phyloP scores from a whole-genome alignment of 2,113 vertebrate genomes.

The Diadophis punctatus region DNA sequence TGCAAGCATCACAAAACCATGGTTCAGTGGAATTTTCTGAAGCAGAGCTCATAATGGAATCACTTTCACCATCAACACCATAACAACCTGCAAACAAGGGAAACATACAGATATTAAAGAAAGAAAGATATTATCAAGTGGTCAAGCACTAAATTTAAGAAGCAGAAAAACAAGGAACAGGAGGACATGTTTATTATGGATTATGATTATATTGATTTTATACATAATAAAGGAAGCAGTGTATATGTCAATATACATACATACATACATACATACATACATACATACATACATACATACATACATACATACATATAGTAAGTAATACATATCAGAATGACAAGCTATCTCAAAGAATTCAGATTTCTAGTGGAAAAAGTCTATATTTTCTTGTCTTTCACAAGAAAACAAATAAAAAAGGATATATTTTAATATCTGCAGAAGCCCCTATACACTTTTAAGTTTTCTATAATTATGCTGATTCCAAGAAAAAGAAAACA shows the following conservation, averaged over 20 bases:
- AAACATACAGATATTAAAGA: conserved; percentile 3
- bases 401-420: background rate
- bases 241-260: background rate
- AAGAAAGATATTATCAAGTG: background rate
- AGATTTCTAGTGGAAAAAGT: background rate
- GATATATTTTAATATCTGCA: background rate
- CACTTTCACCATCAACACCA: conserved; percentile 97
- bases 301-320: background rate
- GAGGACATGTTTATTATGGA: background rate
- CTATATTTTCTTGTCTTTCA: background rate
- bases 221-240: background rate
- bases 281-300: too few species aligned
- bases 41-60: conserved; percentile 98
- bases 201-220: background rate
- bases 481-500: background rate
- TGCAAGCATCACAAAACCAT: conserved; percentile 98
- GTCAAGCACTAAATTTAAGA: background rate
- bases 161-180: background rate
- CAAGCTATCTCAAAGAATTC: background rate
- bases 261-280: too few species aligned
- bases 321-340: background rate
- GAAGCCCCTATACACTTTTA: background rate
- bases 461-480: background rate
- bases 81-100: conserved; percentile 82
- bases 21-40: conserved; percentile 98